Base-by-base conservation (phyloP, 1,140 invertebrate species). In the Arion vulgaris region DNA sequence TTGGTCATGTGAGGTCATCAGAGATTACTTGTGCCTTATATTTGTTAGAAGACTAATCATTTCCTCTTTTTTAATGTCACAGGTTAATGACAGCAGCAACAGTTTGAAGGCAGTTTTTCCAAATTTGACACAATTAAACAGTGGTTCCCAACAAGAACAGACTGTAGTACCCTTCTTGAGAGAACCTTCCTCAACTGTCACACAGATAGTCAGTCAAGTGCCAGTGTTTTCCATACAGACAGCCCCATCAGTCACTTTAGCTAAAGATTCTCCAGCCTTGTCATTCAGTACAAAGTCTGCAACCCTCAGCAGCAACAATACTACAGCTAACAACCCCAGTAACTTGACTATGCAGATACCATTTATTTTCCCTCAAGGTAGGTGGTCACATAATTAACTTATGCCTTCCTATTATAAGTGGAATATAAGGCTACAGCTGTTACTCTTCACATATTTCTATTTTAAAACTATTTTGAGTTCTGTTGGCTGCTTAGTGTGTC, bases 81-180 rank as follows among this genome's bases (percentile, higher is more conserved):
- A 73, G 71, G 13, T 32, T 2, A 1, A 5, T 23, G 53, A 79
- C 83, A 32, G 83, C 86, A 45, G 84, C 87, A 57, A 87, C 78
- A 39, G 51, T 68, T 5, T 49, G 78, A 62, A 66, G 76, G 23
- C 78, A 32, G 78, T 80, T 11, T 80, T 69, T n/a, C 57, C 76
- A 11, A 68, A 57, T 34, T 57, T 53, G 1, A 62, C 51, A 57
- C 76, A 78, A 41, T 11, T 41, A 19, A 66, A 36, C 36, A 66
- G 7, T 39, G 7, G 4, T 15, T 26, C 76, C 1, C 28, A 36
- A 13, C 51, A 39, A n/a, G 76, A 66, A 34, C 38, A 38, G 38
- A 32, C 68, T 38, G 68, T 39, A 71, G 36, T 38, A 28, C 19
- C 32, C 7, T 11, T 34, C 34, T 34, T 41, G 28, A 39, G 71